Evolutionary conservation across 2,113 vertebrate species (phyloP), one percentile per base, ranked within the genome.

Genomic region (Notiomystis cincta): DNA sequence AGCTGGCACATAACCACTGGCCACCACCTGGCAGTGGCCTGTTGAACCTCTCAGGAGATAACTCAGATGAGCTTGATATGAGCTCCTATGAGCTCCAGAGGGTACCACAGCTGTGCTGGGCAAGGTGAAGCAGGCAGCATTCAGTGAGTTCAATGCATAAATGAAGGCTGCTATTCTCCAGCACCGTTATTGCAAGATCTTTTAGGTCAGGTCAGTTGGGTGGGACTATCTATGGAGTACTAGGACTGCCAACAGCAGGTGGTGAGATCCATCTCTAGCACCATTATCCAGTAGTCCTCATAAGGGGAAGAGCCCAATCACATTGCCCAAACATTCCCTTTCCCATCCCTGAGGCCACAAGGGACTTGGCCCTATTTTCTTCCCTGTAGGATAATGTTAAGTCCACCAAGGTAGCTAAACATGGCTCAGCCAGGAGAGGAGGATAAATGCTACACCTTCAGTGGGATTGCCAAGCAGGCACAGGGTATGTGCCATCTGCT

Each of bases 401-500:
- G 38, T 38, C 8, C 66, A 66, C 9, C 18, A 69, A 48, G 10
- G 33, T 2, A 76, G 44, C 33, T 67, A 53, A 87, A 58, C 2
- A 35, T 2, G 5, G 18, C 45, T 80, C 53, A 61, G 37, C 8
- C 17, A 72, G 47, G 76, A 82, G 40, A 42, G 19, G 67, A 45
- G 47, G 75, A 64, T 30, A 58, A 85, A 80, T 51, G 11, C 19
- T 37, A 25, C 0, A 0, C 13, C 51, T 28, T 62, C 35, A 48
- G 50, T 24, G 37, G 21, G 16, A 51, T 20, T 66, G 10, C 21
- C 65, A 88, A 42, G 44, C 0, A 0, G 38, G 45, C 16, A 16
- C 10, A 57, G 37, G 53, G 27, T 35, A 19, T 13, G 3, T 21
- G 27, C 81, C 64, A 44, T 54, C 24, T 27, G 31, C 3, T 73